A percentile compares a stretch with the other conserved stretches of the same genome.
Conservation (phyloP, 2,888 invertebrate genomes). For the Oscheius sp. region DNA sequence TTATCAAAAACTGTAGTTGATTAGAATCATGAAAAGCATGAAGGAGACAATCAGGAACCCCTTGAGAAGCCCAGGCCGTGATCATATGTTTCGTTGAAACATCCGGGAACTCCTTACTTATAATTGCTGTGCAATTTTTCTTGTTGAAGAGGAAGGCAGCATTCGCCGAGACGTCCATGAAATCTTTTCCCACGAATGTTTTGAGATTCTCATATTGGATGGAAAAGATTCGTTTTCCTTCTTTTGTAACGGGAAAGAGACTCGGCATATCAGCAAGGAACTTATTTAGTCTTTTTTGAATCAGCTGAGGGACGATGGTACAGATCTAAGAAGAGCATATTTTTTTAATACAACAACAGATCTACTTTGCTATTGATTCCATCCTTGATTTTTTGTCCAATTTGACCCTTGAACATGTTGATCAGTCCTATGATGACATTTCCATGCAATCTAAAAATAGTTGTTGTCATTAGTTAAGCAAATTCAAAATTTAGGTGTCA, state of each 20-base stretch:
- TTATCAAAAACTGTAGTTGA: background rate
- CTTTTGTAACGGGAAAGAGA: background rate
- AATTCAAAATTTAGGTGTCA: background rate
- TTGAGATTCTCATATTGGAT: background rate
- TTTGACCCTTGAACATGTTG: background rate
- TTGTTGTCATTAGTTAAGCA: background rate
- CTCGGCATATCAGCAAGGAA: background rate
- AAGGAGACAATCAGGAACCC: background rate
- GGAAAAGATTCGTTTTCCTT: background rate
- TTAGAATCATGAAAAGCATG: slow-evolving; percentile 2
- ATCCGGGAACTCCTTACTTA: background rate
- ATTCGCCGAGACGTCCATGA: background rate
- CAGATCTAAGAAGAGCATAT: background rate
- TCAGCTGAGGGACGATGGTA: background rate
- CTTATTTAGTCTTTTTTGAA: background rate
- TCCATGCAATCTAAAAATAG: background rate
- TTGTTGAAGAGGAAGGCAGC: background rate
- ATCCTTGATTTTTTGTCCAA: background rate
- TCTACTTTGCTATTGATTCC: background rate
- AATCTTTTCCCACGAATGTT: background rate
- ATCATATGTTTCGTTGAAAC: background rate
- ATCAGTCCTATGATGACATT: background rate
- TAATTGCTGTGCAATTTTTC: background rate
- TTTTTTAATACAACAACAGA: background rate
- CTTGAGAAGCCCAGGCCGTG: slow-evolving; percentile 2